Evolutionary conservation across 2,113 vertebrate genomes (phyloP).

Genomic region (Paradoxurus hermaphroditus): DNA sequence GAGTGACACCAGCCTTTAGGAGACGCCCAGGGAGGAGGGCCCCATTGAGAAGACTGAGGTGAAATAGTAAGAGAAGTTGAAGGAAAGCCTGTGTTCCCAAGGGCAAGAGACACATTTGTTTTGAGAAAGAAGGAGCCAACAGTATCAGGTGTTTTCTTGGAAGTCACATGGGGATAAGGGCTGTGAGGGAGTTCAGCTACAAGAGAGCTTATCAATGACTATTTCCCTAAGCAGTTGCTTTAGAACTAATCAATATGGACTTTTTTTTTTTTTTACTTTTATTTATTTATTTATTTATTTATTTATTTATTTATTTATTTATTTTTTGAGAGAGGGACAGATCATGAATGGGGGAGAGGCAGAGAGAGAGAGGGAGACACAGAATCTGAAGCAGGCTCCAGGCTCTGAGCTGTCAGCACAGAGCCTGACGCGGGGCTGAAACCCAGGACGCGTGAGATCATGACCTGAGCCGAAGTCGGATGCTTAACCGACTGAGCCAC

Average conservation of each 20-base stretch:
- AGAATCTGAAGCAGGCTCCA: too few species aligned
- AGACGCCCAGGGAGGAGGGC: neutral
- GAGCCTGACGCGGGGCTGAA: too few species aligned
- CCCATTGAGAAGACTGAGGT: neutral
- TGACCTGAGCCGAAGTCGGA: too few species aligned
- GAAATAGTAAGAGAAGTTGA: neutral
- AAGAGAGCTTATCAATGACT: neutral
- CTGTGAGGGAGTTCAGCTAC: neutral
- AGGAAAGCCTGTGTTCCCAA: neutral
- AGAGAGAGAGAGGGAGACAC: too few species aligned
- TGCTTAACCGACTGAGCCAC: too few species aligned
- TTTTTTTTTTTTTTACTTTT: neutral
- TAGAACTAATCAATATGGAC: neutral
- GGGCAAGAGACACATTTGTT: neutral
- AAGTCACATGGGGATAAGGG: neutral
- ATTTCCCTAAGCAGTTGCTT: neutral
- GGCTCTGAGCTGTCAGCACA: too few species aligned
- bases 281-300: too few species aligned
- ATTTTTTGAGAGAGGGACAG: too few species aligned
- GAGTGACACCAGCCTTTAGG: neutral
- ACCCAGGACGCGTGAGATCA: too few species aligned
- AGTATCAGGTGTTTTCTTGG: neutral
- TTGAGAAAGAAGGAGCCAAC: neutral
- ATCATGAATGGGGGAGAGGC: too few species aligned
- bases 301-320: too few species aligned